Base-by-base conservation (phyloP, 2,113 vertebrate genomes). In the Spermophilus dauricus region DNA sequence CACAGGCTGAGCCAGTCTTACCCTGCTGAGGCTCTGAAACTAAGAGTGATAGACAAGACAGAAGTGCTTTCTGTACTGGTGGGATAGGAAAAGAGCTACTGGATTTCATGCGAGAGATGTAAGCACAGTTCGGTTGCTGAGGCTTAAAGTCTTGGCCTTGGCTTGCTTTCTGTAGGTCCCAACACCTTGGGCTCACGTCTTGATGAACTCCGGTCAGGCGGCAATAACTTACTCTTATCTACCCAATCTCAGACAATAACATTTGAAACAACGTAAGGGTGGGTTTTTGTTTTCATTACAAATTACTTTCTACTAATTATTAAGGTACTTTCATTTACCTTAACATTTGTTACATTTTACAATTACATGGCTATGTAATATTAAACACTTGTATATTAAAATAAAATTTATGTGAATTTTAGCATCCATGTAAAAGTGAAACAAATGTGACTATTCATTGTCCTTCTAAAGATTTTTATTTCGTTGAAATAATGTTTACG, bases 131-230 rank as follows among this genome's bases (percentile, higher is more conserved):
- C 4, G 22, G 61, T 98, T 94, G 87, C 98, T 96, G 45, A 97
- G 97, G 1, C 98, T 98, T 6, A 97, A 97, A 0, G 96, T 98
- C 93, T 98, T 98, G 48, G 97, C 94, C 85, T 98, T 97, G 61
- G 96, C 98, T 91, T 98, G 97, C 65, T 98, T 97, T 13, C 97
- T 98, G 96, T 97, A 98, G 37, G 95, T 98, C 12, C 97, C 94
- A 0, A 94, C 94, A 48, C 95, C 90, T n/a, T 26, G 88, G 78
- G 89, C 98, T 98, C 34, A 94, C 89, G 24, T 97, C 48, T 95
- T 78, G 1, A 85, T 13, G 12, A 84, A 18, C 0, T 51, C 65
- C 45, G 3, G 37, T 37, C 37, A 37, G 37, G 37, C 37, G 37
- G 56, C 16, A 89, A 42, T 20, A 83, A 37, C 20, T 70, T 61